Conservation (phyloP, 2,797 vertebrate genomes). For the Poecilia gillii region DNA sequence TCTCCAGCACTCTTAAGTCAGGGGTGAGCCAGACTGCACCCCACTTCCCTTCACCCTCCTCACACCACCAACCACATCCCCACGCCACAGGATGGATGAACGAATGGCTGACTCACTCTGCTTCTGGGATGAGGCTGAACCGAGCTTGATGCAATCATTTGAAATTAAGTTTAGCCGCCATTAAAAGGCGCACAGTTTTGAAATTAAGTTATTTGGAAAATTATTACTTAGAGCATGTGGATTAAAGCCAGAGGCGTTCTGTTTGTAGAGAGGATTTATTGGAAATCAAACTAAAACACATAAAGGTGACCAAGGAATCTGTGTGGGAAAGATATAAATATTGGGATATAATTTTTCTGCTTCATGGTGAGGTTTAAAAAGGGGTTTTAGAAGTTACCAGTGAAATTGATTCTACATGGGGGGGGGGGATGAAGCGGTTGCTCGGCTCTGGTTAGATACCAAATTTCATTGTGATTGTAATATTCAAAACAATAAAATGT, state of each 20-base stretch:
- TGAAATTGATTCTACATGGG: neutral
- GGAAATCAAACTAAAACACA: constrained; percentile 27
- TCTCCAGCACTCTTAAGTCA: constrained; percentile 56
- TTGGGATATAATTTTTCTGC: neutral
- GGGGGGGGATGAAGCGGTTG: neutral
- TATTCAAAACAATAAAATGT: neutral
- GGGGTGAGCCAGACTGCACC: constrained; percentile 56
- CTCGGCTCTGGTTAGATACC: neutral
- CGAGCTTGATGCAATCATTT: constrained; percentile 68
- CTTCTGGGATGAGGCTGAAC: constrained; percentile 61
- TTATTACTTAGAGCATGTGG: constrained; percentile 41
- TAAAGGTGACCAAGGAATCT: neutral
- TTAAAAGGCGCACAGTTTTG: constrained; percentile 50
- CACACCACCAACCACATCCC: neutral
- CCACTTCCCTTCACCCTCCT: neutral
- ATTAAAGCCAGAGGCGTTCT: constrained; percentile 33
- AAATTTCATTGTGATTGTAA: neutral
- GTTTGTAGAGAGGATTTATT: constrained; percentile 38
- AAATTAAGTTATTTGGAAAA: constrained; percentile 53
- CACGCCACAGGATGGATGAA: constrained; percentile 45
- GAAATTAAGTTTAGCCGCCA: constrained; percentile 65
- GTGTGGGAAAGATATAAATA: neutral
- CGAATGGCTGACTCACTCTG: constrained; percentile 76
- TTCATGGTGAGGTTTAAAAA: neutral
- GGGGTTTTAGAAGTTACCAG: neutral